Conservation (phyloP, 2,113 vertebrate species). For the Dipodomys merriami region DNA sequence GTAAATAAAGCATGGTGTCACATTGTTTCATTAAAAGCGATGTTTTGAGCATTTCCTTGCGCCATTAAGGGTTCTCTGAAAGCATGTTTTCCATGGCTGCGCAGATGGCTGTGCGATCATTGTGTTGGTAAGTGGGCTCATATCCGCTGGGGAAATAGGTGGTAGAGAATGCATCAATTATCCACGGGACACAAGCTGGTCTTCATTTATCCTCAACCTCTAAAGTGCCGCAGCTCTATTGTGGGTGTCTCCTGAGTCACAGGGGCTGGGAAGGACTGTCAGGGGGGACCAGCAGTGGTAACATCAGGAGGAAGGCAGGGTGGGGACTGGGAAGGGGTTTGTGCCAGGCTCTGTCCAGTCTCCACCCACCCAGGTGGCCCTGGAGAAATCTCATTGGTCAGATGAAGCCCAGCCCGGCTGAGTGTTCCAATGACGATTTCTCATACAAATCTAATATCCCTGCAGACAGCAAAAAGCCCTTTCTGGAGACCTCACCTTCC, state of each 20-base stretch:
- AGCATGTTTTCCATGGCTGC: constrained; percentile 60
- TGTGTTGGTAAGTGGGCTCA: constrained; percentile 64
- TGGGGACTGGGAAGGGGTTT: background rate
- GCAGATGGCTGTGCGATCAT: constrained; percentile 66
- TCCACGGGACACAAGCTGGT: constrained; percentile 70
- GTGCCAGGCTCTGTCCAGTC: background rate
- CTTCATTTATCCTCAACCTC: constrained; percentile 65
- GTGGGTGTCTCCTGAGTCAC: constrained; percentile 43
- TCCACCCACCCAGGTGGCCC: background rate
- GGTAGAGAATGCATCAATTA: constrained; percentile 72
- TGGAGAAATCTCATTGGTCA: background rate
- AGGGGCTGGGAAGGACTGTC: background rate
- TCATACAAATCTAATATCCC: background rate
- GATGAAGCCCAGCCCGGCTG: background rate
- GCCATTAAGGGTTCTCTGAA: constrained; percentile 70
- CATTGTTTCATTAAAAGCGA: constrained; percentile 58
- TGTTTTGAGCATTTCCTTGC: constrained; percentile 65
- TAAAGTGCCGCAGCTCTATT: background rate
- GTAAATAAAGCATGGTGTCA: constrained; percentile 54
- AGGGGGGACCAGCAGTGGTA: background rate
- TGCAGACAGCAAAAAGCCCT: background rate
- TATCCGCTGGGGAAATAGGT: constrained; percentile 74
- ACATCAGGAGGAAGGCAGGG: background rate
- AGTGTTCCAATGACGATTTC: background rate
- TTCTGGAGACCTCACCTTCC: background rate